Evolutionary conservation across 2,113 vertebrate species (phyloP).

Genomic region (Tragelaphus scriptus): DNA sequence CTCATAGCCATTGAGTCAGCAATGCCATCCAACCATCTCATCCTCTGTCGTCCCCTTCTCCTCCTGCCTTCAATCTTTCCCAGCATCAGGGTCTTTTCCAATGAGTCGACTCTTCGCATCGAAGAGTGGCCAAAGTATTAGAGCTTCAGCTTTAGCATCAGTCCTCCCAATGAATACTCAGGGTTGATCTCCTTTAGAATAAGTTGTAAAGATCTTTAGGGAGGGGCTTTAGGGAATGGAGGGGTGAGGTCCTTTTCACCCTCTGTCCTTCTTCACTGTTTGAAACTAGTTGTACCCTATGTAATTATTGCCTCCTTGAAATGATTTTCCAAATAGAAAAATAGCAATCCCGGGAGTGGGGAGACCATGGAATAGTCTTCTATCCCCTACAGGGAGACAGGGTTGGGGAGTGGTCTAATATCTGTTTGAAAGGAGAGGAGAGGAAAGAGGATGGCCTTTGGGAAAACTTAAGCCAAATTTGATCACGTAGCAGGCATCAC

Average conservation of each 20-base stretch:
- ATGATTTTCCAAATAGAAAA: neutral
- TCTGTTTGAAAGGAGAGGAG: neutral
- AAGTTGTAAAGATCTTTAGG: neutral
- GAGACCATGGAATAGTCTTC: neutral
- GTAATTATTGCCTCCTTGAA: neutral
- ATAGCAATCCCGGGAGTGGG: neutral
- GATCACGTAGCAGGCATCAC: fast-evolving
- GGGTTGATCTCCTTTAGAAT: neutral
- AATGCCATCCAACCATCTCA: neutral
- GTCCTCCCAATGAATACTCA: neutral
- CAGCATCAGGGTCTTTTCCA: neutral
- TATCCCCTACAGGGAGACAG: neutral
- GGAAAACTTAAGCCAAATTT: neutral
- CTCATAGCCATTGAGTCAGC: neutral
- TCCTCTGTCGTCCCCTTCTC: neutral
- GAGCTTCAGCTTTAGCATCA: neutral
- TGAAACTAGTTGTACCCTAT: neutral
- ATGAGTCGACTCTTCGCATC: neutral
- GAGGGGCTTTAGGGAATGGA: neutral
- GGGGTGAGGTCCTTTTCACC: neutral
- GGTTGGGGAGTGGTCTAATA: no score
- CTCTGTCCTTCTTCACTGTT: neutral
- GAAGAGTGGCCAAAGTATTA: neutral
- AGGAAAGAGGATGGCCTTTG: neutral
- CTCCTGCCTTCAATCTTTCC: neutral